Evolutionary conservation across 53 echinoderm and acorn worm genomes (phyloP), one percentile per base, ranked within the genome.

Genomic region (Mesocentrotus franciscanus): DNA sequence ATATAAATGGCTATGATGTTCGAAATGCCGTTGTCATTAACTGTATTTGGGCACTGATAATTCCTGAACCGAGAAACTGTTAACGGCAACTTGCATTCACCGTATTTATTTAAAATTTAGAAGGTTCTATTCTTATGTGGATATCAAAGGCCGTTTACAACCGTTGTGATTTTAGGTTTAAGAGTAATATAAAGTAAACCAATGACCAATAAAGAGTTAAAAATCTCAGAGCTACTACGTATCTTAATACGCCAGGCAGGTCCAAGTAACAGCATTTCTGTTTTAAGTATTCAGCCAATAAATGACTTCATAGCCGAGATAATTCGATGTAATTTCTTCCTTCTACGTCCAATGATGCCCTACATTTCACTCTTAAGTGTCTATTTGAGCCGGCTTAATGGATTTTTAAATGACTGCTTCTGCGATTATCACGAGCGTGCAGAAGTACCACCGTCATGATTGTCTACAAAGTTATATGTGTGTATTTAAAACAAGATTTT

Each of bases 401-500:
- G 87, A 58, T 87, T 87, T 74, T 58, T 87, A 87, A 87, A 87
- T 87, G 87, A 56, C 58, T 58, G 11, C 29, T 27, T 11, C n/a
- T 58, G 10, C 56, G 56, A 58, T 87, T 27, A 57, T 58, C 87
- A 87, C 26, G 58, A n/a, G n/a, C n/a, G 12, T 87, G 17, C 87
- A 56, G n/a, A 87, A 81, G 29, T 58, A 27, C 27, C n/a, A 58
- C n/a, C 39, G 84, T 66, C 49, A 66, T 16, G 66, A 18, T 22
- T 66, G 66, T 84, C 84, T 84, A 22, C 49, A 15, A 15, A 12
- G 20, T 1, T 8, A 84, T 84, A 84, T 74, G 30, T 1, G 10
- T 29, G 22, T 84, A 42, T 42, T 84, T 84, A 4, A 49, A 49
- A 49, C 5, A 8, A 49, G 1, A 33, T 84, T 84, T 49, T 39